Percentiles rank a stretch among this genome's conserved stretches.
These are phyloP conservation scores for Apoda limacodes DNA, from an alignment of 2,888 invertebrate genomes.

Conservation along the genomic window DNA sequence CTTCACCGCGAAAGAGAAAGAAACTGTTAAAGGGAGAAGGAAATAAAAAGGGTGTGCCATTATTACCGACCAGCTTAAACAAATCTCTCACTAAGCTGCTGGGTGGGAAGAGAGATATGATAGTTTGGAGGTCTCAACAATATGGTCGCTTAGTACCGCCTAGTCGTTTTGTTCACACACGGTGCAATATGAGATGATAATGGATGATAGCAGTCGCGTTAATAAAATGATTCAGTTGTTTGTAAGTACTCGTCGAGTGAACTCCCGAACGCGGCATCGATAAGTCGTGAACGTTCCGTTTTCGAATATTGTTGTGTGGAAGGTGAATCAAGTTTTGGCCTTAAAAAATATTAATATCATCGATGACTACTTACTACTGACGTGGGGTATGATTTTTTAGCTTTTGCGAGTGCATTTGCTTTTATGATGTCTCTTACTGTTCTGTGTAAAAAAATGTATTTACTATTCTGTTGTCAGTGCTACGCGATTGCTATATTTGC, in stretches of 20 bases:
- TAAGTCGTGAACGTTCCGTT: conserved; percentile 3
- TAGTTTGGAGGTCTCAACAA: conserved; percentile 15
- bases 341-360: too few species aligned
- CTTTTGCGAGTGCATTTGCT: too few species aligned
- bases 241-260: conserved; percentile 29
- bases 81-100: too few species aligned
- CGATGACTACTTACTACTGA: conserved; percentile 5
- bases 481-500: too few species aligned
- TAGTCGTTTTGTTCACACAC: conserved; percentile 47
- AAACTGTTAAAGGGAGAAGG: conserved; percentile 25
- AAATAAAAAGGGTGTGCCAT: conserved; percentile 35
- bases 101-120: too few species aligned
- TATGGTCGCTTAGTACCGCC: conserved; percentile 42
- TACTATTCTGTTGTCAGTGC: too few species aligned
- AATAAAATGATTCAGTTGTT: conserved; percentile 66
- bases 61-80: conserved; percentile 18
- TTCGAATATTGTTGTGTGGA: not conserved
- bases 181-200: conserved; percentile 51
- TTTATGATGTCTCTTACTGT: too few species aligned
- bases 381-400: too few species aligned
- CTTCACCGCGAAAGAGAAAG: conserved; percentile 24
- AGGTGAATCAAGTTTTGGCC: conserved; percentile 1
- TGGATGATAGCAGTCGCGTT: conserved; percentile 43
- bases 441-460: too few species aligned
- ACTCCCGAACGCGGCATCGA: conserved; percentile 26